Conservation (phyloP, 1,140 invertebrate genomes). For the Drosophila kurseongensis region DNA sequence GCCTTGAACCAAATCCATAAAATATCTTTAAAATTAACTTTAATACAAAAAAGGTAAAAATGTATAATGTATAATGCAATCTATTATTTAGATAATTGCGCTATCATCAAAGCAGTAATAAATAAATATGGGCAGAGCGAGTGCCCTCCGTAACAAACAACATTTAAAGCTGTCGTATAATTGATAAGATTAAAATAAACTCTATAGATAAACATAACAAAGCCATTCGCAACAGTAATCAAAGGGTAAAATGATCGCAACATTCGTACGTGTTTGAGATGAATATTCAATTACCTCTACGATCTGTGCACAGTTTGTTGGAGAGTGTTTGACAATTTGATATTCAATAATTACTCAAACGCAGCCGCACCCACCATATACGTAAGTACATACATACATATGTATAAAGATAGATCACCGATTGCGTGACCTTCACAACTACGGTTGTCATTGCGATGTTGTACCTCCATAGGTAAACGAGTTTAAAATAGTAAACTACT, state of each 20-base stretch:
- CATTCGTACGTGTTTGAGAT: background rate
- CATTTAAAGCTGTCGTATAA: constrained; percentile 20
- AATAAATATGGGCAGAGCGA: background rate
- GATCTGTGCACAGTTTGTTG: background rate
- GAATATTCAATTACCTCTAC: background rate
- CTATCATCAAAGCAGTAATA: constrained; percentile 6
- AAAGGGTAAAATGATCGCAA: background rate
- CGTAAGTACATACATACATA: too few species aligned
- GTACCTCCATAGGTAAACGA: constrained; percentile 5
- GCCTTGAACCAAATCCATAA: too few species aligned
- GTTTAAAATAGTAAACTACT: constrained; percentile 11
- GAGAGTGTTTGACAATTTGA: background rate
- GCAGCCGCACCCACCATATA: constrained; percentile 26
- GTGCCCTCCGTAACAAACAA: constrained; percentile 10
- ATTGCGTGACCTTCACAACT: constrained; percentile 19
- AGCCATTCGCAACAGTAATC: background rate
- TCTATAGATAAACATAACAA: constrained; percentile 15
- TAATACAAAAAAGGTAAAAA: background rate
- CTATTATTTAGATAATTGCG: background rate
- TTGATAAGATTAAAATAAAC: constrained; percentile 35
- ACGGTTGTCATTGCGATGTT: background rate
- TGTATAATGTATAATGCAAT: background rate
- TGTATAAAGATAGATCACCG: background rate
- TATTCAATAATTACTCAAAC: constrained; percentile 15
- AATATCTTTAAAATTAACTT: background rate